phyloP scores from a whole-genome alignment of 1,140 invertebrate genomes.

The Penaeus indicus region DNA sequence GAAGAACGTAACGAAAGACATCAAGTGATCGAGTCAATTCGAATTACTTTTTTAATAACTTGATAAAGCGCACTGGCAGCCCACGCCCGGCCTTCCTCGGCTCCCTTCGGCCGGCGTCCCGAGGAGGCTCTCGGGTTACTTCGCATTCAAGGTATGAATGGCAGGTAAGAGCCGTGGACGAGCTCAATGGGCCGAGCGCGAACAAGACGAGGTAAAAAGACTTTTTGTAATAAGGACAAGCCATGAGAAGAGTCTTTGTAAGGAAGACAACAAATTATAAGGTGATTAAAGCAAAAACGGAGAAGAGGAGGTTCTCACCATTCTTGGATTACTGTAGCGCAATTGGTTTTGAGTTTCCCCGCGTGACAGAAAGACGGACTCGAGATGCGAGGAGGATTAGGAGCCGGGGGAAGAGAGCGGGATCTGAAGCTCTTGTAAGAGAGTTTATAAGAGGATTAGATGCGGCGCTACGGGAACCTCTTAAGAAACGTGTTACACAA shows the following conservation, averaged over 20 bases:
- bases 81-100: not conserved
- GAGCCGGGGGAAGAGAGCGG: not conserved
- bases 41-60: not conserved
- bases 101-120: not conserved
- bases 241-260: not conserved
- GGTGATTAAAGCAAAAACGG: conserved; percentile 45
- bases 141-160: conserved; percentile 51
- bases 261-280: conserved; percentile 51
- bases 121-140: conserved; percentile 41
- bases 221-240: conserved; percentile 18
- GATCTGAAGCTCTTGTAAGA: too few relatives aligned
- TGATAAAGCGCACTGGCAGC: too few relatives aligned
- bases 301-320: conserved; percentile 43
- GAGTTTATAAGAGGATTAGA: too few relatives aligned
- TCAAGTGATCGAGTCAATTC: too few relatives aligned
- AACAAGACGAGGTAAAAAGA: conserved; percentile 47
- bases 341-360: conserved; percentile 21
- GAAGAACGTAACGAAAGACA: not conserved
- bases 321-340: conserved; percentile 43
- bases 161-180: conserved; percentile 52
- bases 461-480: too few relatives aligned
- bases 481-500: too few relatives aligned
- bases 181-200: conserved; percentile 27
- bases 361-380: not conserved
- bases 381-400: not conserved